Evolutionary conservation across 1,140 invertebrate species (phyloP).

Genomic region (Colletes gigas): DNA sequence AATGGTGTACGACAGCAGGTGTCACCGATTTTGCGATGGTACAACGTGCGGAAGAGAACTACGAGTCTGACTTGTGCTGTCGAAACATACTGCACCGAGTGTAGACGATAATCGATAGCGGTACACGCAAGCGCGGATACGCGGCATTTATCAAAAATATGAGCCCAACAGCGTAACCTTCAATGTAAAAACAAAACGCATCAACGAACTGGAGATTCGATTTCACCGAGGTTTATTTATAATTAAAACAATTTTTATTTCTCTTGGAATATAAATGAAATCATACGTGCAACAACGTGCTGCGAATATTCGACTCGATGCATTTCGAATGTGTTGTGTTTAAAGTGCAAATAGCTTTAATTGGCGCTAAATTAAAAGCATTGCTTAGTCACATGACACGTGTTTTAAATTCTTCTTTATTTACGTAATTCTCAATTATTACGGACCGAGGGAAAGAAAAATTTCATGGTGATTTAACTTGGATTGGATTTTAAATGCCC

Average conservation of each 20-base stretch:
- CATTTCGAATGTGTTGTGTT: no score
- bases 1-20: not conserved
- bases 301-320: no score
- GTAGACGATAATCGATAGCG: not conserved
- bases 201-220: not conserved
- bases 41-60: not conserved
- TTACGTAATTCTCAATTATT: not conserved
- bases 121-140: slow-evolving; percentile 33
- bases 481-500: not conserved
- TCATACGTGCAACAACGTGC: no score
- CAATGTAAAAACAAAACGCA: not conserved
- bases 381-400: not conserved
- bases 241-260: no score
- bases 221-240: not conserved
- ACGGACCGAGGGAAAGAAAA: not conserved
- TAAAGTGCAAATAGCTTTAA: not conserved
- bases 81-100: slow-evolving; percentile 43
- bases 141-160: not conserved
- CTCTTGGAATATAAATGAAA: no score
- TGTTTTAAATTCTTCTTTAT: not conserved
- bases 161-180: slow-evolving; percentile 6
- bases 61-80: slow-evolving; percentile 28
- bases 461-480: not conserved
- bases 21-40: not conserved
- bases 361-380: not conserved